These are phyloP conservation scores for Pollenia labialis DNA, from an alignment of 2,888 invertebrate species.

Conservation along the genomic window DNA sequence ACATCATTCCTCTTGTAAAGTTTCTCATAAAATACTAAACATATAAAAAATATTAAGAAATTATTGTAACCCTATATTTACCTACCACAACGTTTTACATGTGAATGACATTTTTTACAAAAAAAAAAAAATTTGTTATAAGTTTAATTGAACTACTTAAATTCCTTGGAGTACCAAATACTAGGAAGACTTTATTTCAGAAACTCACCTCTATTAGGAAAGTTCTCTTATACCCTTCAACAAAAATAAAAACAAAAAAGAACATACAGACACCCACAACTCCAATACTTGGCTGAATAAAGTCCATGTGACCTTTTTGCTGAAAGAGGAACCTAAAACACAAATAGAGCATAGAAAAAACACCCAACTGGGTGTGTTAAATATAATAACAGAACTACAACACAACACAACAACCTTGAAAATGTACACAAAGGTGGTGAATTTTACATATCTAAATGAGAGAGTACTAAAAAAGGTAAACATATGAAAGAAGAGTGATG, in stretches of 20 bases:
- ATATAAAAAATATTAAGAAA: no score
- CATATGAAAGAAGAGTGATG: neutral
- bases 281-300: conserved; percentile 44
- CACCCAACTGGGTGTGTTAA: conserved; percentile 71
- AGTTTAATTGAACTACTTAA: no score
- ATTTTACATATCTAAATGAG: neutral
- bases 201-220: neutral
- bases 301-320: conserved; percentile 58
- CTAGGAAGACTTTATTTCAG: conserved; percentile 1
- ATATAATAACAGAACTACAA: conserved; percentile 45
- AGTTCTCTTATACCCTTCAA: conserved; percentile 38
- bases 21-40: no score
- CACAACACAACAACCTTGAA: conserved; percentile 71
- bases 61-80: no score
- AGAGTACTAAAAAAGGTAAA: conserved; percentile 9
- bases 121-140: no score
- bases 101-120: no score
- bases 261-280: conserved; percentile 8
- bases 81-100: no score
- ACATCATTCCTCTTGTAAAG: no score
- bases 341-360: conserved; percentile 63
- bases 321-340: conserved; percentile 43
- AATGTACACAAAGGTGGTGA: conserved; percentile 61
- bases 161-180: neutral
- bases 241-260: neutral